Conservation (phyloP, 2,888 invertebrate species). For the Drosophila mayaguana region DNA sequence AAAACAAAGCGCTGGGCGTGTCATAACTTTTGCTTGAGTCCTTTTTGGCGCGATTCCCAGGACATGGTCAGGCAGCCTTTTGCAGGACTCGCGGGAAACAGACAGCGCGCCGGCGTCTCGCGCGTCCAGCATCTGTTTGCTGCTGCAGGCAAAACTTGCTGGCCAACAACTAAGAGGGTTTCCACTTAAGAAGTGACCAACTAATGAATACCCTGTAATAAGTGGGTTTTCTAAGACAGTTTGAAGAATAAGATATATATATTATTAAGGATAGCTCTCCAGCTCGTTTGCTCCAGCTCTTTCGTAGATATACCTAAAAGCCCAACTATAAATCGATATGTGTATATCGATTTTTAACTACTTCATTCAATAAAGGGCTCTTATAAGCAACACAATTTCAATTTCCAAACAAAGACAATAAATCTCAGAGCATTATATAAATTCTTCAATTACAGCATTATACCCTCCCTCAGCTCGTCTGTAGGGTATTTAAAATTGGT, state of each 20-base stretch:
- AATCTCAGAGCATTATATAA: too few relatives aligned
- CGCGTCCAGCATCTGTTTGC: slow-evolving; percentile 18
- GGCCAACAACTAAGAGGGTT: neutral
- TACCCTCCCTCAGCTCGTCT: neutral
- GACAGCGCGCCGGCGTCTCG: slow-evolving; percentile 40
- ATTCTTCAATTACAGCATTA: too few relatives aligned
- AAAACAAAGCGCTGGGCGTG: slow-evolving; percentile 59
- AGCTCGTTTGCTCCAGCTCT: too few relatives aligned
- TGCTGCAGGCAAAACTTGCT: slow-evolving; percentile 41
- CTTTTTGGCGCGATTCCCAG: slow-evolving; percentile 33
- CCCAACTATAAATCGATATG: neutral
- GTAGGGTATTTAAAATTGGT: slow-evolving; percentile 42
- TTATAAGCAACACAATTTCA: too few relatives aligned
- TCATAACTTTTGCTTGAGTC: slow-evolving; percentile 66
- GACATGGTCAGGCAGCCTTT: slow-evolving; percentile 46
- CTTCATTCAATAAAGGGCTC: too few relatives aligned
- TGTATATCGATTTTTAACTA: neutral
- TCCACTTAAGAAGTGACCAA: neutral
- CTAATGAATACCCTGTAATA: neutral
- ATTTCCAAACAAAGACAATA: too few relatives aligned
- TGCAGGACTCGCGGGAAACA: slow-evolving; percentile 57
- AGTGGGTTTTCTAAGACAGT: too few relatives aligned
- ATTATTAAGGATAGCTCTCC: too few relatives aligned
- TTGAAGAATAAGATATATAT: too few relatives aligned
- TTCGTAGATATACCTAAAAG: too few relatives aligned